Conservation (phyloP, 2,888 invertebrate genomes). For the Cerceris rybyensis region DNA sequence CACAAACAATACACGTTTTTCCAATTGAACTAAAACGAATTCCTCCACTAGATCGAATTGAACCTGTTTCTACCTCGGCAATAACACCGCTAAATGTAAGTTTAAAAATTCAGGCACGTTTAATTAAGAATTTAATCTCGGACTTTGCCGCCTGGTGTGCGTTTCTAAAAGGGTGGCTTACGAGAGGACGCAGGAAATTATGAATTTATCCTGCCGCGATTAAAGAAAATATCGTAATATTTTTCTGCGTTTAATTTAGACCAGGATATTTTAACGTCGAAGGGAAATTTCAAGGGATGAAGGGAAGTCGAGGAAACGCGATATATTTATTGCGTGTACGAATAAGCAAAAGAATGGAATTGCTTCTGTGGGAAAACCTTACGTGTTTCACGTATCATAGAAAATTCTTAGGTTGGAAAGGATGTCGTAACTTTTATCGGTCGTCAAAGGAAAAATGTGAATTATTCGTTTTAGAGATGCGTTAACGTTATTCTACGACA, state of each 20-base stretch:
- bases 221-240: too few species aligned
- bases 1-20: conserved; percentile 36
- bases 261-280: too few species aligned
- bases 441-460: conserved; percentile 31
- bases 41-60: conserved; percentile 47
- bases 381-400: too few species aligned
- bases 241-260: too few species aligned
- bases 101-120: conserved; percentile 31
- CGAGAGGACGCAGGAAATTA: background rate
- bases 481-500: conserved; percentile 27
- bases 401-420: background rate
- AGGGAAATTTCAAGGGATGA: too few species aligned
- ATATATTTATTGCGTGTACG: too few species aligned
- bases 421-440: conserved; percentile 22
- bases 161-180: background rate
- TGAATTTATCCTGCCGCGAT: too few species aligned
- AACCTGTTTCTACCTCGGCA: conserved; percentile 17
- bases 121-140: conserved; percentile 59
- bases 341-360: too few species aligned
- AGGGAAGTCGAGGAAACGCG: too few species aligned
- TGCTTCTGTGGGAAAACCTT: too few species aligned
- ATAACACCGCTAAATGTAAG: conserved; percentile 16
- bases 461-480: conserved; percentile 29
- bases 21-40: conserved; percentile 54
- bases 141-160: conserved; percentile 16